A percentile compares a stretch with the other conserved stretches of the same genome.
Conservation (phyloP, 2,113 vertebrate species). For the Suncus etruscus region DNA sequence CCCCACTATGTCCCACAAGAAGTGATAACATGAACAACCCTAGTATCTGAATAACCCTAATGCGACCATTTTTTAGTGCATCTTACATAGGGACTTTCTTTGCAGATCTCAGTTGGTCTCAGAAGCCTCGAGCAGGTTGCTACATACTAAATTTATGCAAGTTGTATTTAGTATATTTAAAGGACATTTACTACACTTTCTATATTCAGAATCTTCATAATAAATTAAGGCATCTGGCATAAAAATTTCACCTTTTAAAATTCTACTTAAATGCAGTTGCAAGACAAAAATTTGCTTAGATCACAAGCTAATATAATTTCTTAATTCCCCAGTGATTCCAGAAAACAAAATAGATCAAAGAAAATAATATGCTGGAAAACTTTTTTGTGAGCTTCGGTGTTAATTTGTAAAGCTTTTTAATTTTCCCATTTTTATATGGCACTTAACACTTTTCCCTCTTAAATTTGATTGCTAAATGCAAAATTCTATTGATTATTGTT, state of each 20-base stretch:
- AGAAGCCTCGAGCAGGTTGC: not conserved
- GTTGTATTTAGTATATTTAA: constrained; percentile 14
- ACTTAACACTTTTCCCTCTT: constrained; percentile 23
- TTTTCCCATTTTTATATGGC: constrained; percentile 61
- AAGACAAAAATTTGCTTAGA: constrained; percentile 14
- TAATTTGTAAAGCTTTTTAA: constrained; percentile 50
- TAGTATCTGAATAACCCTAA: constrained; percentile 42
- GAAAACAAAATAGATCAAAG: not conserved
- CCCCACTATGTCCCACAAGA: not conserved
- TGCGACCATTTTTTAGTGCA: constrained; percentile 44
- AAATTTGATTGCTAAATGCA: constrained; percentile 46
- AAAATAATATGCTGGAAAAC: not conserved
- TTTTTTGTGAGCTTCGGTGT: constrained; percentile 41
- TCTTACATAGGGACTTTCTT: constrained; percentile 5
- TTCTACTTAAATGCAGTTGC: constrained; percentile 4
- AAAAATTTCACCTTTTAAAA: not conserved
- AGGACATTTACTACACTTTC: not conserved
- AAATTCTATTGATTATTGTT: constrained; percentile 65
- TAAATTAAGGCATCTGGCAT: not conserved
- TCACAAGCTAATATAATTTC: not conserved
- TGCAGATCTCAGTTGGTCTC: not conserved
- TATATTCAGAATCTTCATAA: constrained; percentile 8
- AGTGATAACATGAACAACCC: constrained; percentile 34
- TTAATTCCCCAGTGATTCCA: constrained; percentile 36
- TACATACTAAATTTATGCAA: not conserved